Evolutionary conservation across 2,797 vertebrate genomes (phyloP).

Genomic region (Silurus aristotelis): DNA sequence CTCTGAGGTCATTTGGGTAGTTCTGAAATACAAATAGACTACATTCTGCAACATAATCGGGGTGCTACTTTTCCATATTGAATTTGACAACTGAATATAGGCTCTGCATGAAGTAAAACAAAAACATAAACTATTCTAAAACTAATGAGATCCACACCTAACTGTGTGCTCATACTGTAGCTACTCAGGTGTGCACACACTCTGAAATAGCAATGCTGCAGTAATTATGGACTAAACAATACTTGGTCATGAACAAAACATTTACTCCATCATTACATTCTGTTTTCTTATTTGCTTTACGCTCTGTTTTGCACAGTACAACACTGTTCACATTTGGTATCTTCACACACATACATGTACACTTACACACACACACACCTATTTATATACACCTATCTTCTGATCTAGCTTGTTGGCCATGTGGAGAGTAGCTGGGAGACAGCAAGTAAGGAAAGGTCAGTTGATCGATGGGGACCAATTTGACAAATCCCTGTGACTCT

Average conservation of each 20-base stretch:
- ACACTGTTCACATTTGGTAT: constrained; percentile 74
- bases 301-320: constrained; percentile 69
- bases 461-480: constrained; percentile 83
- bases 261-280: constrained; percentile 31
- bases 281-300: constrained; percentile 43
- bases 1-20: neutral
- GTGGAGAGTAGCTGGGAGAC: constrained; percentile 78
- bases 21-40: neutral
- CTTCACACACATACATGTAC: constrained; percentile 54
- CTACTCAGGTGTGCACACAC: neutral
- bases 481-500: constrained; percentile 82
- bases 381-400: constrained; percentile 71
- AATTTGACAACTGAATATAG: neutral
- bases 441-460: constrained; percentile 80
- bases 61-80: neutral
- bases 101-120: neutral
- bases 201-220: neutral
- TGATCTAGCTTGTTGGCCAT: constrained; percentile 75
- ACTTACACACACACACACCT: constrained; percentile 1
- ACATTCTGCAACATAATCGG: neutral
- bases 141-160: neutral
- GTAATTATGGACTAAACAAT: neutral
- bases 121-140: neutral
- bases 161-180: neutral
- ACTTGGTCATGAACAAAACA: constrained; percentile 35